Conservation (phyloP, 1,140 invertebrate species). For the Eubasilissa regina region DNA sequence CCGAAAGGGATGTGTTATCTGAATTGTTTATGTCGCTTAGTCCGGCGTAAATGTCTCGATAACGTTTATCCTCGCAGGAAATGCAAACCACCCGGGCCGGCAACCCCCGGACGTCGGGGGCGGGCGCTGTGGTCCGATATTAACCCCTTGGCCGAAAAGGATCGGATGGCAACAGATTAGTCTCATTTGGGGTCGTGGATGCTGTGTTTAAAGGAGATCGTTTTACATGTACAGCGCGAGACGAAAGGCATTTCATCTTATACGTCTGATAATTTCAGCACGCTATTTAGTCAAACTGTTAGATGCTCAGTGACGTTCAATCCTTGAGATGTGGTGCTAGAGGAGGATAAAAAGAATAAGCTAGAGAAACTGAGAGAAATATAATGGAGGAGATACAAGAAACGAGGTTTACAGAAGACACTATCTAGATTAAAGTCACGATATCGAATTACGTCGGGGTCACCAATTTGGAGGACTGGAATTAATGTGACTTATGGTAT, state of each 20-base stretch:
- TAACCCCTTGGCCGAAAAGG: slow-evolving; percentile 43
- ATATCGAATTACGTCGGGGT: no score
- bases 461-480: no score
- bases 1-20: slow-evolving; percentile 25
- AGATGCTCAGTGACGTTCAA: no score
- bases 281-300: no score
- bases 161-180: slow-evolving; percentile 50
- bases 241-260: slow-evolving; percentile 10
- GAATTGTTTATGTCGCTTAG: slow-evolving; percentile 27
- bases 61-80: slow-evolving; percentile 28
- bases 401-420: no score
- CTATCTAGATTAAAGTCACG: no score
- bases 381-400: no score
- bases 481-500: no score
- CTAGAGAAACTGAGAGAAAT: no score
- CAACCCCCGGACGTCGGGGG: slow-evolving; percentile 8
- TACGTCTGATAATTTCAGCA: no score
- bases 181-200: slow-evolving; percentile 53
- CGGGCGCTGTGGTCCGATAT: slow-evolving; percentile 11
- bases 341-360: no score
- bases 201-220: slow-evolving; percentile 50
- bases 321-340: no score
- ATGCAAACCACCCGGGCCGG: slow-evolving; percentile 3
- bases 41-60: slow-evolving; percentile 23
- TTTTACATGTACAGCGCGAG: slow-evolving; percentile 20